Conservation (phyloP, 2,888 invertebrate genomes). For the Ypsolopha scabrella region DNA sequence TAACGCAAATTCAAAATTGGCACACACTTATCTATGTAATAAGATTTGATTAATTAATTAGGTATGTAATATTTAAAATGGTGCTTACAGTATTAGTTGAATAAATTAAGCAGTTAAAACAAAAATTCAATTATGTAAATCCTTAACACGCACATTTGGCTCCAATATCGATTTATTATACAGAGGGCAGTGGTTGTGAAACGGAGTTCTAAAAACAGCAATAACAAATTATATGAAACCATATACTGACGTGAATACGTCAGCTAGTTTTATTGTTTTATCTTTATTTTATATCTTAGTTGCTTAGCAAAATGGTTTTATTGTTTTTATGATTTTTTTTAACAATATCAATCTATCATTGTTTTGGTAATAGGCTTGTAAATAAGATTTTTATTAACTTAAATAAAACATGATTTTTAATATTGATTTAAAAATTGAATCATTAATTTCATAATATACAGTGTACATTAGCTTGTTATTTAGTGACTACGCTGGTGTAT, state of each 20-base stretch:
- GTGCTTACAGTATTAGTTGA: conserved; percentile 68
- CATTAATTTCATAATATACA: conserved; percentile 12
- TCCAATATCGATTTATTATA: conserved; percentile 10
- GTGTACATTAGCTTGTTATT: conserved; percentile 60
- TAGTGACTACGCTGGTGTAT: conserved; percentile 53
- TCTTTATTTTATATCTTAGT: conserved; percentile 28
- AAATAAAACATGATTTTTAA: conserved; percentile 11
- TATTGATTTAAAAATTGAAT: conserved; percentile 8
- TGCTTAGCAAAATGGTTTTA: conserved; percentile 52
- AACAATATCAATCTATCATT: conserved; percentile 34
- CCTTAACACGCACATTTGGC: conserved; percentile 34
- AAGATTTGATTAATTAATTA: conserved; percentile 29
- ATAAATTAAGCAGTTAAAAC: conserved; percentile 36
- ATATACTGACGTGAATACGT: conserved; percentile 7
- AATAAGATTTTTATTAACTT: conserved; percentile 65
- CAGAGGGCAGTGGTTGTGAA: conserved; percentile 10
- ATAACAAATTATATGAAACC: not conserved
- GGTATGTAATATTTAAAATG: conserved; percentile 27
- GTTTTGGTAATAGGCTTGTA: conserved; percentile 51
- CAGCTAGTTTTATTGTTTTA: conserved; percentile 34
- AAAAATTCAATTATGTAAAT: conserved; percentile 16
- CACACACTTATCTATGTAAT: conserved; percentile 23
- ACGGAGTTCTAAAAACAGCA: not conserved
- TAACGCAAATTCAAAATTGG: conserved; percentile 31
- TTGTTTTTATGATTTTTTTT: conserved; percentile 34